Percentiles rank a stretch among this genome's conserved stretches.
Conservation (phyloP, 2,888 invertebrate genomes). For the Oscheius sp. region DNA sequence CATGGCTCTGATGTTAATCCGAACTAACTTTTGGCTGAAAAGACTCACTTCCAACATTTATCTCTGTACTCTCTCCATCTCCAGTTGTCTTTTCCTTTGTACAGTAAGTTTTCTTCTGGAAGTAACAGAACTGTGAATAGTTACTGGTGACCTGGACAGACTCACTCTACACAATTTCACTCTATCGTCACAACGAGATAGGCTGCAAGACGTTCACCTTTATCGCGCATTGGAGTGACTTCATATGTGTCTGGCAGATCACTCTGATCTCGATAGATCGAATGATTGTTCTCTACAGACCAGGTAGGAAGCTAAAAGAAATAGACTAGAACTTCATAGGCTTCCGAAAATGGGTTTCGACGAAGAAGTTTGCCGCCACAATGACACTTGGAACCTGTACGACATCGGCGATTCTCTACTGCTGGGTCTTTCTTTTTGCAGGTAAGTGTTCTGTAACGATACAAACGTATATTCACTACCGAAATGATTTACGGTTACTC, state of each 20-base stretch:
- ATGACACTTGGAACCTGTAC: slow-evolving; percentile 61
- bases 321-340: slow-evolving; percentile 42
- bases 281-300: slow-evolving; percentile 67
- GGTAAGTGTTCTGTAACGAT: slow-evolving; percentile 48
- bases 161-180: slow-evolving; percentile 56
- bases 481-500: no score
- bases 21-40: slow-evolving; percentile 72
- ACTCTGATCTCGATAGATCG: slow-evolving; percentile 68
- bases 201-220: slow-evolving; percentile 68
- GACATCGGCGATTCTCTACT: slow-evolving; percentile 52
- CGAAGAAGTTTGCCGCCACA: slow-evolving; percentile 64
- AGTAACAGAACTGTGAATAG: neutral
- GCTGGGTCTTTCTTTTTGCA: slow-evolving; percentile 68
- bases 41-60: slow-evolving; percentile 72
- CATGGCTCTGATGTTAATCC: slow-evolving; percentile 71
- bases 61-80: slow-evolving; percentile 68
- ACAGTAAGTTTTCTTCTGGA: slow-evolving; percentile 53
- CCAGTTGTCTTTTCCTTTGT: slow-evolving; percentile 68
- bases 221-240: slow-evolving; percentile 70
- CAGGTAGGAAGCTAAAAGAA: slow-evolving; percentile 45
- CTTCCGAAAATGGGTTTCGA: slow-evolving; percentile 64
- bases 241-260: slow-evolving; percentile 71
- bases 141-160: slow-evolving; percentile 66
- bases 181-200: slow-evolving; percentile 65
- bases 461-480: no score